A percentile compares a stretch with the other conserved stretches of the same genome.
Evolutionary conservation across 2,113 vertebrate species (phyloP).

Genomic region (Pleuronectes platessa): DNA sequence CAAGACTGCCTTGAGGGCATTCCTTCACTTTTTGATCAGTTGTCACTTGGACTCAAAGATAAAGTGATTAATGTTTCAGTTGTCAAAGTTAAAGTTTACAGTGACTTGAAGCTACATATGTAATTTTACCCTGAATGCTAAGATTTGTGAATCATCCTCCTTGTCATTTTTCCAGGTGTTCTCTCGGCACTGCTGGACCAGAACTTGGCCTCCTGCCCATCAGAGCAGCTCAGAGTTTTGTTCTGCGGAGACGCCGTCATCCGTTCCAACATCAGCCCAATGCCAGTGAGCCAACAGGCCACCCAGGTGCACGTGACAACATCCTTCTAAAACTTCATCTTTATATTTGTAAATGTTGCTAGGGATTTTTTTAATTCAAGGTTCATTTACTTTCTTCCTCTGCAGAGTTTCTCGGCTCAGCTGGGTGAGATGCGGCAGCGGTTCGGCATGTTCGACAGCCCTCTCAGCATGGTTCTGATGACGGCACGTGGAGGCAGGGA

Average conservation of each 20-base stretch:
- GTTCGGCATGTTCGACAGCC: constrained; percentile 54
- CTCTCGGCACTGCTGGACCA: constrained; percentile 55
- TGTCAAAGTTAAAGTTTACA: no score
- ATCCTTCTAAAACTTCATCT: neutral
- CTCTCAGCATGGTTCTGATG: constrained; percentile 57
- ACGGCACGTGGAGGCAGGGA: constrained; percentile 40
- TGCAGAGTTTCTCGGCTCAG: constrained; percentile 51
- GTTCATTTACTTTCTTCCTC: neutral
- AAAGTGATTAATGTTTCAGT: no score
- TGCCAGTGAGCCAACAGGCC: constrained; percentile 1
- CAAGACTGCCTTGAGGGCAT: no score
- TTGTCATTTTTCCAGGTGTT: constrained; percentile 55
- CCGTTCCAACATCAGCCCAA: neutral
- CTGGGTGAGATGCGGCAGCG: constrained; percentile 57
- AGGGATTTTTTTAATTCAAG: neutral
- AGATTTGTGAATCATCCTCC: neutral
- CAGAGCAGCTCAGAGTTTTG: constrained; percentile 69
- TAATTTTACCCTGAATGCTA: neutral
- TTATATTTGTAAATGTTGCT: neutral
- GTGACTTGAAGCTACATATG: no score
- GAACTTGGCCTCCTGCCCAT: constrained; percentile 9
- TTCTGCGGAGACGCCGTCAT: constrained; percentile 48
- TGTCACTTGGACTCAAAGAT: no score
- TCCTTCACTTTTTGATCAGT: no score
- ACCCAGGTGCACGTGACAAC: constrained; percentile 40